Percentiles rank a stretch among this genome's conserved stretches.
phyloP scores from a whole-genome alignment of 2,888 invertebrate genomes.

The Drosophila limbata region DNA sequence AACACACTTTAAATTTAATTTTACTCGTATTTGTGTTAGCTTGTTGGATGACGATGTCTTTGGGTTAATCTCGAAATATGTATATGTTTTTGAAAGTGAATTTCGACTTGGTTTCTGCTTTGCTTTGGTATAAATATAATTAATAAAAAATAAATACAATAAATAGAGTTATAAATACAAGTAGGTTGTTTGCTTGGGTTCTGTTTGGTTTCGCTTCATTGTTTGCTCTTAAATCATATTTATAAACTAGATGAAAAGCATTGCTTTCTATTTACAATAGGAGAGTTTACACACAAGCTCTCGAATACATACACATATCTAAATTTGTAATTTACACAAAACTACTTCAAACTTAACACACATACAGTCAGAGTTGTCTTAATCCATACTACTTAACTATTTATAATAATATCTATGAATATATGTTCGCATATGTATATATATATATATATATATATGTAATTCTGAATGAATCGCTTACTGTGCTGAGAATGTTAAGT shows the following conservation, averaged over 20 bases:
- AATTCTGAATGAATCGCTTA: conserved; percentile 39
- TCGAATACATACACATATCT: conserved; percentile 41
- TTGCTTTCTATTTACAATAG: conserved; percentile 42
- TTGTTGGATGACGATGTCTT: conserved; percentile 23
- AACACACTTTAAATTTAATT: conserved; percentile 49
- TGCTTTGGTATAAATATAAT: conserved; percentile 39
- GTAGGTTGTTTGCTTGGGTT: conserved; percentile 50
- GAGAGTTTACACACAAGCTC: conserved; percentile 14
- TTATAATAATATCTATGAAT: conserved; percentile 19
- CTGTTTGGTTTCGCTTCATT: conserved; percentile 53
- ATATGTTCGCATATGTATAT: neutral
- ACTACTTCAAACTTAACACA: conserved; percentile 72
- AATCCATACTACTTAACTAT: conserved; percentile 39
- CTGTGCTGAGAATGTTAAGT: conserved; percentile 38
- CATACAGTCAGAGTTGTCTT: conserved; percentile 71
- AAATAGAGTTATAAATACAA: conserved; percentile 21
- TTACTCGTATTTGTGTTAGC: conserved; percentile 15
- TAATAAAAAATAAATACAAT: conserved; percentile 25
- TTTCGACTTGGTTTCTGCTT: conserved; percentile 20
- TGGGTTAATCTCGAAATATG: conserved; percentile 18
- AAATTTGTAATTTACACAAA: conserved; percentile 55
- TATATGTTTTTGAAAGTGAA: conserved; percentile 20
- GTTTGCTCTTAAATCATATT: conserved; percentile 7
- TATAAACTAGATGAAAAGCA: conserved; percentile 10
- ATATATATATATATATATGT: conserved; percentile 1